Evolutionary conservation across 1,140 invertebrate species (phyloP).

Genomic region (Achroia grisella): DNA sequence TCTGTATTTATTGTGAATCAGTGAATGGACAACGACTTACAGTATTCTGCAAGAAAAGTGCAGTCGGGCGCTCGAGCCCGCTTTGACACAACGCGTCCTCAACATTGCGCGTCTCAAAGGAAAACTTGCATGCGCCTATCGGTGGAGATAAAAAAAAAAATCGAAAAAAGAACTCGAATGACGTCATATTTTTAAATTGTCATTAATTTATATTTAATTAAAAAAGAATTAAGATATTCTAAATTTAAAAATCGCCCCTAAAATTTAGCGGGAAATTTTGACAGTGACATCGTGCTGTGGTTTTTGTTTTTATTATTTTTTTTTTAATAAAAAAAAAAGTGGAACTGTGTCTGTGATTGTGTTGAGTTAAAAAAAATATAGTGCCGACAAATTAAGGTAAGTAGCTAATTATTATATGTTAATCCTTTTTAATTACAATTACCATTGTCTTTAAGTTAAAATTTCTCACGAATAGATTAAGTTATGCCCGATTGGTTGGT

Average conservation of each 20-base stretch:
- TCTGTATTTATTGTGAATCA: not conserved
- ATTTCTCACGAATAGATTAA: not conserved
- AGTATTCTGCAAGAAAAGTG: not conserved
- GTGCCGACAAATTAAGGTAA: not conserved
- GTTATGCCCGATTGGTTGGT: conserved; percentile 6
- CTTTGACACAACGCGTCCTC: not conserved
- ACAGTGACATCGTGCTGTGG: conserved; percentile 1
- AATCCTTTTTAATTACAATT: no score
- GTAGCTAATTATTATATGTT: not conserved
- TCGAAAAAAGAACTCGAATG: no score
- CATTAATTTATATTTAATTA: no score
- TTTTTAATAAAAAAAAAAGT: not conserved
- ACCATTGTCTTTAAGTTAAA: not conserved
- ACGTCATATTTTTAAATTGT: no score
- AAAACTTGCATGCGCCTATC: not conserved
- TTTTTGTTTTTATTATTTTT: not conserved
- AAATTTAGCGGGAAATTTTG: not conserved
- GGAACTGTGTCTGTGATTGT: conserved; percentile 1
- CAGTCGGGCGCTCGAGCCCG: not conserved
- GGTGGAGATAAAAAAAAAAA: no score
- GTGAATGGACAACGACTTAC: not conserved
- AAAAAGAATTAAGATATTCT: no score
- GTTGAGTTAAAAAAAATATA: not conserved
- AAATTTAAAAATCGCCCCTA: not conserved
- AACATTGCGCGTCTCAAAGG: not conserved